Evolutionary conservation across 92 coral and sea anemone genomes (phyloP), one percentile per base, ranked within the genome.

Genomic region (Metridium senile): DNA sequence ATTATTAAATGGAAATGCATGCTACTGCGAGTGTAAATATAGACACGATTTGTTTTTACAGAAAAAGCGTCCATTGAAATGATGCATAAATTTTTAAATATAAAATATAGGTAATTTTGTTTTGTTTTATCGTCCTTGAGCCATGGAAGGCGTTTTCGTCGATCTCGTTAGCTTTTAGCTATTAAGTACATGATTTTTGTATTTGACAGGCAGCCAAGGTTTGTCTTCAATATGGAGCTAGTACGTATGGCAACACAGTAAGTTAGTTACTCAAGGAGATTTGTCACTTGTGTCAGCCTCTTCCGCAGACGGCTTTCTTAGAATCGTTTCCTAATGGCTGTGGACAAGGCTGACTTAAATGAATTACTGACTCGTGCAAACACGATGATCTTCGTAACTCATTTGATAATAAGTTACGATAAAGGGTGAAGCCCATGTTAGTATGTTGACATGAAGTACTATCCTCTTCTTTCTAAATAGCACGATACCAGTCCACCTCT

Each of bases 221-320:
- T 68, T 90, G 95, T 62, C 51, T 80, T 25, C 87, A 87, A 18
- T 87, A 75, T 66, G 91, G 91, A 76, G 89, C 91, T 6, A 78
- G 82, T 26, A 77, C 76, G 7, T 71, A 49, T 75, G 62, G 58
- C 45, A 54, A 74, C 61, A 67, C 46, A 88, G 95, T 90, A 62
- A 49, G 84, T 70, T 11, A 13, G 33, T 23, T n/a, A n/a, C n/a
- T n/a, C n/a, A n/a, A n/a, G n/a, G n/a, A n/a, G n/a, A n/a, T n/a
- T n/a, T n/a, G n/a, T n/a, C n/a, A n/a, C 26, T n/a, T 27, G 73
- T 9, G 7, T 26, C 6, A 62, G 31, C 23, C 26, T 54, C 17
- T 39, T 4, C 6, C 13, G 13, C 49, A 39, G 49, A 6, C 13
- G 13, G 8, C 49, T 4, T 4, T 39, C 49, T 39, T 4, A 4